Conservation (phyloP, 2,797 vertebrate species). For the Yasuhikotakia modesta region DNA sequence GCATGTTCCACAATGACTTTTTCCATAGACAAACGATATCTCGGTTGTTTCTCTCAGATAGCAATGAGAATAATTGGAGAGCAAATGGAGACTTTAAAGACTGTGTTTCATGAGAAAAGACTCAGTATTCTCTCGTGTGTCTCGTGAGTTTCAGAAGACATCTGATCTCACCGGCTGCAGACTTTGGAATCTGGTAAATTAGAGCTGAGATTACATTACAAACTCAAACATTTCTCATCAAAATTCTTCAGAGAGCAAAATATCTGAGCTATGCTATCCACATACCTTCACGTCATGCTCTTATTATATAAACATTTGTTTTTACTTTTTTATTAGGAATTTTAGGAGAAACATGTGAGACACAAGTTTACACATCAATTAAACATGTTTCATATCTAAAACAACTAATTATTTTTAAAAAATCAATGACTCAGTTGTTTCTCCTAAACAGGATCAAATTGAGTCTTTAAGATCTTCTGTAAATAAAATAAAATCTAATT, state of each 20-base stretch:
- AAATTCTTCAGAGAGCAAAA: not conserved
- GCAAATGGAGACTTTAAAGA: not conserved
- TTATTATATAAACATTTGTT: not conserved
- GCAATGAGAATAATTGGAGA: not conserved
- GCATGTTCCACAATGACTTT: slow-evolving; percentile 6
- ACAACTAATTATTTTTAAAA: too few relatives aligned
- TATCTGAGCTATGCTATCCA: not conserved
- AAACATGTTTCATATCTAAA: too few relatives aligned
- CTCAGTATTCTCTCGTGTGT: not conserved
- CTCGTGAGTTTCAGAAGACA: not conserved
- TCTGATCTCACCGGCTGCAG: not conserved
- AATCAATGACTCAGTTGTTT: not conserved
- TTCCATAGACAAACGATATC: not conserved
- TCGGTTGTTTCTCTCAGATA: not conserved
- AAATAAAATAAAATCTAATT: too few relatives aligned
- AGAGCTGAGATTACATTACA: not conserved
- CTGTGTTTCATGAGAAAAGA: not conserved
- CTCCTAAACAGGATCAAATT: not conserved
- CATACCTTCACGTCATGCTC: not conserved
- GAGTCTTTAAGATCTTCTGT: too few relatives aligned
- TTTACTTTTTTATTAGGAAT: not conserved
- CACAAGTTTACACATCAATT: too few relatives aligned
- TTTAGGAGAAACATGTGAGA: too few relatives aligned
- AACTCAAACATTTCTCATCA: slow-evolving; percentile 1
- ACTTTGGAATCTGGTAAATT: not conserved